These are phyloP conservation scores for Leptoclinus maculatus DNA, from an alignment of 2,797 vertebrate genomes.

Conservation along the genomic window DNA sequence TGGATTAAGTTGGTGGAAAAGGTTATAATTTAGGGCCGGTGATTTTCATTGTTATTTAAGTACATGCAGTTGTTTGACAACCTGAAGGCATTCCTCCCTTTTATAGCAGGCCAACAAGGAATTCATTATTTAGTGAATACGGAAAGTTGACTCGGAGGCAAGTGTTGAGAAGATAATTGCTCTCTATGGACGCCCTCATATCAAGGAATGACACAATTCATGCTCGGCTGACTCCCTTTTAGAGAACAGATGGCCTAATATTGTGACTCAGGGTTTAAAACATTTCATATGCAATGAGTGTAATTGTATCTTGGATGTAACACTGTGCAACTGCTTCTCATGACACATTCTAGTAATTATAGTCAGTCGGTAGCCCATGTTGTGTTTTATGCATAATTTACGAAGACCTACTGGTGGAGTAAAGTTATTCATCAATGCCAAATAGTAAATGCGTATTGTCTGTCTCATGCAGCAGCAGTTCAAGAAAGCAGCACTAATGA, in stretches of 20 bases:
- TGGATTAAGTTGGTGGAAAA: constrained; percentile 39
- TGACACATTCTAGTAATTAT: background rate
- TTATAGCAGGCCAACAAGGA: background rate
- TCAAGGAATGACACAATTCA: constrained; percentile 9
- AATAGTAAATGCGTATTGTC: background rate
- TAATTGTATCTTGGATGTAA: constrained; percentile 1
- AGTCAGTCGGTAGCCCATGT: background rate
- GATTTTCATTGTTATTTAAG: background rate
- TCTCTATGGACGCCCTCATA: background rate
- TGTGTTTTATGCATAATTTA: background rate
- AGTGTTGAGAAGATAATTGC: constrained; percentile 17
- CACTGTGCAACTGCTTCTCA: background rate
- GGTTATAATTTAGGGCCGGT: constrained; percentile 23
- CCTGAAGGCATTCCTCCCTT: background rate
- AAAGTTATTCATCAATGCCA: background rate
- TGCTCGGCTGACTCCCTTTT: constrained; percentile 6
- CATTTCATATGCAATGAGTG: background rate
- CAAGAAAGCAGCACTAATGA: background rate
- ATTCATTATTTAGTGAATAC: background rate
- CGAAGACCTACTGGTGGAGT: background rate
- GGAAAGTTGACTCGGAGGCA: background rate
- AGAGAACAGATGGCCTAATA: constrained; percentile 14
- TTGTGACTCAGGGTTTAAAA: background rate
- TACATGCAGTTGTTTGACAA: constrained; percentile 9
- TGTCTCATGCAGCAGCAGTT: background rate